Evolutionary conservation across 2,797 vertebrate species (phyloP).

Genomic region (Pangasius krempfi): DNA sequence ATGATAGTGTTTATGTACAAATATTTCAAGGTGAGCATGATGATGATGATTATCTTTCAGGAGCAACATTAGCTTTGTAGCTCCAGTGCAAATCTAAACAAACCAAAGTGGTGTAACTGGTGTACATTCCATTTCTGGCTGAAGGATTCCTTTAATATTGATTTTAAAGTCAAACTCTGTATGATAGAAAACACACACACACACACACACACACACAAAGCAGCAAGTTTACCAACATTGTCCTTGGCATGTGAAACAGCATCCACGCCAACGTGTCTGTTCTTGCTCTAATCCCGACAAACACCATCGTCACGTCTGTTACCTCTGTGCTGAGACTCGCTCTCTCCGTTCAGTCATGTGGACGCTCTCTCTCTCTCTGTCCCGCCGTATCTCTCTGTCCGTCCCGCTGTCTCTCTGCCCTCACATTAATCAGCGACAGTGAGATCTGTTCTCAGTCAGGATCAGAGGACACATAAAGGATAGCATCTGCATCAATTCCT

Average conservation of each 20-base stretch:
- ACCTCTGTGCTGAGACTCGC: slow-evolving; percentile 16
- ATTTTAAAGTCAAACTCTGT: neutral
- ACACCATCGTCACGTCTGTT: neutral
- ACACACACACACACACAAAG: neutral
- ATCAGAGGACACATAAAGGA: neutral
- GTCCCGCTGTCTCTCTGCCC: neutral
- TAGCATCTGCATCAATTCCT: neutral
- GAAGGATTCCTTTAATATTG: neutral
- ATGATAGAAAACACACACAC: neutral
- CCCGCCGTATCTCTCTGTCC: neutral
- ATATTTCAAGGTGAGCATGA: neutral
- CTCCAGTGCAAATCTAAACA: neutral
- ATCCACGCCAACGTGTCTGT: neutral
- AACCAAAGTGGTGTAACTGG: neutral
- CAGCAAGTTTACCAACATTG: slow-evolving; percentile 16
- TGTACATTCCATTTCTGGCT: neutral
- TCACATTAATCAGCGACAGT: neutral
- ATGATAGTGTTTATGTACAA: neutral
- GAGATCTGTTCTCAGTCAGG: neutral
- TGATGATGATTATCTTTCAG: neutral
- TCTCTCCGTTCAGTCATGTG: neutral
- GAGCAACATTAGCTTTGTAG: neutral
- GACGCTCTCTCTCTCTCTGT: neutral
- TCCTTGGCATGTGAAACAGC: slow-evolving; percentile 9
- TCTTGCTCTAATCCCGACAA: neutral